Evolutionary conservation across 2,888 invertebrate species (phyloP).

Genomic region (Lottia scabra): DNA sequence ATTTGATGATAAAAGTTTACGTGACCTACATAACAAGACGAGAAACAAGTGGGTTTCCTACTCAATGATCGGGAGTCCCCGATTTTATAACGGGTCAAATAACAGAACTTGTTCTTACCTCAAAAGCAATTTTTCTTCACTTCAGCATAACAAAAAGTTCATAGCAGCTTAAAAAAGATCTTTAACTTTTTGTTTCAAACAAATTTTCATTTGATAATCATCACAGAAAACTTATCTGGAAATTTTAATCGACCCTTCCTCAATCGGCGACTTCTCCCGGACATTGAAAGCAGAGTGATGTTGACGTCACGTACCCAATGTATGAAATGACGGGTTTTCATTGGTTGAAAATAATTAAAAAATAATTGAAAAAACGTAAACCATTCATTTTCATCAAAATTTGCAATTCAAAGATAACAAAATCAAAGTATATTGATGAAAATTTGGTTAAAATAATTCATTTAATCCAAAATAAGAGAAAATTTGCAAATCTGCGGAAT

Average conservation of each 20-base stretch:
- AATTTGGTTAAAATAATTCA: no score
- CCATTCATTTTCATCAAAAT: no score
- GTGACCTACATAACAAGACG: background rate
- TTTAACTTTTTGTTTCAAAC: background rate
- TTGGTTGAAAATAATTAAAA: background rate
- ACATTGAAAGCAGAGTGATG: background rate
- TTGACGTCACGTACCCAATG: background rate
- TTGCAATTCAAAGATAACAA: no score
- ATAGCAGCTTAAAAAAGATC: background rate
- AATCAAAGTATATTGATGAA: no score
- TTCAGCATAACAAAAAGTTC: background rate
- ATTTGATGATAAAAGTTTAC: background rate
- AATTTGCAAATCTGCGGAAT: background rate
- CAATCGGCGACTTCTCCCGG: background rate
- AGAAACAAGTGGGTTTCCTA: background rate
- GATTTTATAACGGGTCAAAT: constrained; percentile 1
- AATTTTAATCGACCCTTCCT: background rate
- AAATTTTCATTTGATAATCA: background rate
- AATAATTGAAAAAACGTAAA: no score
- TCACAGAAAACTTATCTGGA: background rate
- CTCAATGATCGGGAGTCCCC: constrained; percentile 1
- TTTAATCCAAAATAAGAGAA: no score
- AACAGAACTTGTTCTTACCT: background rate
- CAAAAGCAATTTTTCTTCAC: background rate
- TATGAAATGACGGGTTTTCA: background rate